phyloP scores from a whole-genome alignment of 2,113 vertebrate genomes.

The Pungitius pungitius region DNA sequence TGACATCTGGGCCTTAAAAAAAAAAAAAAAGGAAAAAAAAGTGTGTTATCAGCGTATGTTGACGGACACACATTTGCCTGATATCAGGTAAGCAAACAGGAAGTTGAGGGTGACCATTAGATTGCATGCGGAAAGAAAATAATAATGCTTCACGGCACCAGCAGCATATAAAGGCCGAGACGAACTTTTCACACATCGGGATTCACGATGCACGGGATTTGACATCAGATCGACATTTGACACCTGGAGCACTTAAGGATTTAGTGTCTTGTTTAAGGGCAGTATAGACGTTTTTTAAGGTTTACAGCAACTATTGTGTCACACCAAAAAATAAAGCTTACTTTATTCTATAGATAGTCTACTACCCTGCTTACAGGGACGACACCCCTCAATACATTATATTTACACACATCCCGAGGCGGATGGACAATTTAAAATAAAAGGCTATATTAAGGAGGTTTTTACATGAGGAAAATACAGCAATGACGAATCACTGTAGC shows the following conservation, averaged over 20 bases:
- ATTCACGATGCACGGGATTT: slow-evolving; percentile 20
- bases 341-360: slow-evolving; percentile 4
- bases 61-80: slow-evolving; percentile 43
- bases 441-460: not conserved
- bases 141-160: slow-evolving; percentile 27
- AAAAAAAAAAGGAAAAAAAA: slow-evolving; percentile 16
- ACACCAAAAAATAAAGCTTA: slow-evolving; percentile 19
- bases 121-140: slow-evolving; percentile 43
- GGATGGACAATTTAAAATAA: not conserved
- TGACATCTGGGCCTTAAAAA: slow-evolving; percentile 32
- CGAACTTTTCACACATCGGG: slow-evolving; percentile 4
- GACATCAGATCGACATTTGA: slow-evolving; percentile 16
- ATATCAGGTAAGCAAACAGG: slow-evolving; percentile 59
- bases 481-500: slow-evolving; percentile 4
- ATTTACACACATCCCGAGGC: not conserved
- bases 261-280: slow-evolving; percentile 29
- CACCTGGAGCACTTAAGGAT: slow-evolving; percentile 43
- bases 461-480: not conserved
- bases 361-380: slow-evolving; percentile 1
- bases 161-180: slow-evolving; percentile 7
- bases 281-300: slow-evolving; percentile 30
- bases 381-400: not conserved
- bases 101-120: slow-evolving; percentile 33
- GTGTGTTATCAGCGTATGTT: slow-evolving; percentile 11
- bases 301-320: slow-evolving; percentile 45